These are phyloP conservation scores for Pocillopora grandis DNA, from an alignment of 92 coral and sea anemone species.

Conservation along the genomic window DNA sequence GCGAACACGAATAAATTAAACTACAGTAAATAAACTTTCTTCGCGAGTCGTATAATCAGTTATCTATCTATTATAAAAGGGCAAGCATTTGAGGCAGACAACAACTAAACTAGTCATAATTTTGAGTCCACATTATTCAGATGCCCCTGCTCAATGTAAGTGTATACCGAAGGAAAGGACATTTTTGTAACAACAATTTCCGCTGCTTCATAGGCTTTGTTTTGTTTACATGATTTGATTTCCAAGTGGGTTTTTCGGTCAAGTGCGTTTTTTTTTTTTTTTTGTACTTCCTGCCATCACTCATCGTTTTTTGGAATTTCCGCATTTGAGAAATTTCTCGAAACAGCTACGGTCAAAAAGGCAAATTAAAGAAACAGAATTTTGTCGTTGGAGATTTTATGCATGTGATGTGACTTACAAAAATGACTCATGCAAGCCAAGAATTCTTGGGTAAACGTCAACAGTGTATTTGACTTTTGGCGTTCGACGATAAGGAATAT, in stretches of 20 bases:
- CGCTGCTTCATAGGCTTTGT: background rate
- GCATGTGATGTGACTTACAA: background rate
- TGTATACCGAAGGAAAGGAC: background rate
- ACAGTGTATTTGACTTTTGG: too few relatives aligned
- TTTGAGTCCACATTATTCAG: background rate
- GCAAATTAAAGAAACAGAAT: background rate
- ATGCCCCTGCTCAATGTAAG: background rate
- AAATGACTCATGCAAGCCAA: background rate
- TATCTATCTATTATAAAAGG: background rate
- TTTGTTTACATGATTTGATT: constrained; percentile 34
- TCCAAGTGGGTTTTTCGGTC: constrained; percentile 8
- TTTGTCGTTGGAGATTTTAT: background rate
- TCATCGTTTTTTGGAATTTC: background rate
- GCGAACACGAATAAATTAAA: background rate
- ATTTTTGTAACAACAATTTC: background rate
- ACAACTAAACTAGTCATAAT: background rate
- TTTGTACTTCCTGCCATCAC: background rate
- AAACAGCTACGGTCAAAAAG: background rate
- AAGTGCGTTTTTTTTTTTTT: background rate
- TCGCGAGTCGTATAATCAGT: constrained; percentile 19
- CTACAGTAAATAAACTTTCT: background rate
- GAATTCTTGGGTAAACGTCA: too few relatives aligned
- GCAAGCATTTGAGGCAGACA: background rate
- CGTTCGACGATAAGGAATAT: too few relatives aligned
- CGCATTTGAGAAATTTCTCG: background rate